Base-by-base conservation (phyloP, 2,888 invertebrate species). In the Caenorhabditis zanzibari region DNA sequence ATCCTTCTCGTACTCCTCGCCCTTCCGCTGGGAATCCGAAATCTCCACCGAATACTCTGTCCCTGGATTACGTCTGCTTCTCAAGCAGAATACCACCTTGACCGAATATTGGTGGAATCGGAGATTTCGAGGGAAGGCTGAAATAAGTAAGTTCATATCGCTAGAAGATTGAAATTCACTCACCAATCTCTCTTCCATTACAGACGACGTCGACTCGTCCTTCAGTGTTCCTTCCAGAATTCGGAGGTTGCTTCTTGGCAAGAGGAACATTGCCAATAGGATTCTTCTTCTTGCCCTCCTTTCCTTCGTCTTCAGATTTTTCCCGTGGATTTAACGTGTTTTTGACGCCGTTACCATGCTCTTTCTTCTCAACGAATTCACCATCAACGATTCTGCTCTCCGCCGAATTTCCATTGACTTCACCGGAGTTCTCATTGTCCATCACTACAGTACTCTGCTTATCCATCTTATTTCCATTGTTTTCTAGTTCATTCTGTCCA, bases 1-100 rank as follows among this genome's bases (percentile, higher is more conserved):
- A 7, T 68, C 68, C 9, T 24, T 32, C 2, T 54, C 54, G 26
- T 68, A 52, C 38, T 54, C 54, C 26, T 26, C 47, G 10, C 24
- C 38, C 19, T 41, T 61, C 9, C n/a, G 7, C 0, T 4, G 24
- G 0, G 66, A 66, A 9, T 47, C 47, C 5, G 64, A 64, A 2
- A 64, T 47, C 4, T 47, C 64, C 0, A 47, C 2, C 10, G 19
- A 0, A 2, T 4, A 12, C 12, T 63, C 63, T 6, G 5, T 14
- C 10, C 63, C 56, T 10, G 38, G 38, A 56, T 26, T 24, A 14
- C 12, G 14, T 26, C 14, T 0, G 6, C 32, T 56, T 24, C 4
- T 22, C 10, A 56, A 12, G 28, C 10, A 26, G 28, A 28, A 26
- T 0, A 28, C 26, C 26, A 9, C 14, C 5, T 26, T 24, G 54